A percentile compares a stretch with the other conserved stretches of the same genome.
Evolutionary conservation across 2,113 vertebrate genomes (phyloP).

Genomic region (Odontophorus gujanensis): DNA sequence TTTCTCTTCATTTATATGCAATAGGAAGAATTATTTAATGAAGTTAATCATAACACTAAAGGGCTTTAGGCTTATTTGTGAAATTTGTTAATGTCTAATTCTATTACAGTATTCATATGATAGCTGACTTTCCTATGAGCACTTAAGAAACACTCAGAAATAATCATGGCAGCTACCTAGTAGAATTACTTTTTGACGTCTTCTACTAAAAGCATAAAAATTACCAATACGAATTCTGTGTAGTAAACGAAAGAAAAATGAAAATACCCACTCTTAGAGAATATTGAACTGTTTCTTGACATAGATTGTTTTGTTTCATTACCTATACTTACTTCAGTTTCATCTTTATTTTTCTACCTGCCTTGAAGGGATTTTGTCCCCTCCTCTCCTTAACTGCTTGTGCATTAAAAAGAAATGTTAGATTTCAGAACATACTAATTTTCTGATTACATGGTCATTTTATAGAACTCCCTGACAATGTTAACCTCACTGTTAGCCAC

Average conservation of each 20-base stretch:
- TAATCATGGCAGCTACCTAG: not conserved
- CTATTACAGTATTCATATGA: not conserved
- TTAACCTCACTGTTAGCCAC: constrained; percentile 5
- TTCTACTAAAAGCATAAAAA: constrained; percentile 16
- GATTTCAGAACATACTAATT: not conserved
- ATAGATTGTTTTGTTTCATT: not conserved
- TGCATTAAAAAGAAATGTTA: not conserved
- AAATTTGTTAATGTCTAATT: not conserved
- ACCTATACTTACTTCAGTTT: not conserved
- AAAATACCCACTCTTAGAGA: not conserved
- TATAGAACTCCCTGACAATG: not conserved
- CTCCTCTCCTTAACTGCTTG: not conserved
- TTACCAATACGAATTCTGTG: not conserved
- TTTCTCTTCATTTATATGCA: not conserved
- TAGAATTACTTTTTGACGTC: not conserved
- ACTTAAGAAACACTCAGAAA: constrained; percentile 22
- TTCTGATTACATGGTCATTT: not conserved
- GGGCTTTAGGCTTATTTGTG: not conserved
- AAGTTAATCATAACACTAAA: not conserved
- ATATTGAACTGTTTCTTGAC: not conserved
- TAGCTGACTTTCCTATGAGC: not conserved
- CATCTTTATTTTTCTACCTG: not conserved
- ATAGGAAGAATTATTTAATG: not conserved
- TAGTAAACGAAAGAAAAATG: not conserved
- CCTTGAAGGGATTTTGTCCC: not conserved